These are phyloP conservation scores for Liparis tanakae DNA, from an alignment of 2,797 vertebrate species.

Conservation along the genomic window DNA sequence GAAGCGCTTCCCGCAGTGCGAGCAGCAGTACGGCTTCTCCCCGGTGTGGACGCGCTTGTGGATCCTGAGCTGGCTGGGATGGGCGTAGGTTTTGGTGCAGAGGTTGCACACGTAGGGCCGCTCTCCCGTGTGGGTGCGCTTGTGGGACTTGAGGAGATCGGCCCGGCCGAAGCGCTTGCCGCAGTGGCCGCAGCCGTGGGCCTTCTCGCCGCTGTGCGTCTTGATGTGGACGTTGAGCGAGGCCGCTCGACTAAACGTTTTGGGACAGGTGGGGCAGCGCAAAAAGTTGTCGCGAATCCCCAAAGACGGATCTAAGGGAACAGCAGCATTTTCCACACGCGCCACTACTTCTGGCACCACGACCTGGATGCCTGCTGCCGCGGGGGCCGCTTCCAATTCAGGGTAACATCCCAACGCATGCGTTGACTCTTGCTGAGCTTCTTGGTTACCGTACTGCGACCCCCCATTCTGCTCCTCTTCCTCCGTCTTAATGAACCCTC, in stretches of 20 bases:
- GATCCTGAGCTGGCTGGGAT: conserved; percentile 80
- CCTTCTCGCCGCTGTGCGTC: conserved; percentile 78
- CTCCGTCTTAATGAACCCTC: conserved; percentile 51
- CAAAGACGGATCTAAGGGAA: conserved; percentile 18
- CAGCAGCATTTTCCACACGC: background rate
- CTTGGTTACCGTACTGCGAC: conserved; percentile 6
- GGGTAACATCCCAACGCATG: conserved; percentile 27
- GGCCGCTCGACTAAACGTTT: conserved; percentile 67
- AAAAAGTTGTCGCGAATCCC: conserved; percentile 51
- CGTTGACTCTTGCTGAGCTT: conserved; percentile 33
- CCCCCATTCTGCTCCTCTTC: conserved; percentile 43
- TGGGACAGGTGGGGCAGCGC: conserved; percentile 70
- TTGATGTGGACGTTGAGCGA: conserved; percentile 76
- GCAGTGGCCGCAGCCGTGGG: conserved; percentile 81
- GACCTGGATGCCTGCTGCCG: background rate
- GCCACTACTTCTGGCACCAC: conserved; percentile 15
- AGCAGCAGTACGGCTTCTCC: conserved; percentile 85
- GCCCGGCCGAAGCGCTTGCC: conserved; percentile 83
- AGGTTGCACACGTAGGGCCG: conserved; percentile 82
- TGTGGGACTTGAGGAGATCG: conserved; percentile 84
- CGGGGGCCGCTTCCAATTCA: conserved; percentile 20
- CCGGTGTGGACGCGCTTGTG: conserved; percentile 87
- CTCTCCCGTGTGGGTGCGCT: conserved; percentile 86
- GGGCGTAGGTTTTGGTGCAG: conserved; percentile 82
- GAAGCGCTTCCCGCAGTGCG: conserved; percentile 79